These are phyloP conservation scores for Antennarius striatus DNA, from an alignment of 2,113 vertebrate species.

Conservation along the genomic window DNA sequence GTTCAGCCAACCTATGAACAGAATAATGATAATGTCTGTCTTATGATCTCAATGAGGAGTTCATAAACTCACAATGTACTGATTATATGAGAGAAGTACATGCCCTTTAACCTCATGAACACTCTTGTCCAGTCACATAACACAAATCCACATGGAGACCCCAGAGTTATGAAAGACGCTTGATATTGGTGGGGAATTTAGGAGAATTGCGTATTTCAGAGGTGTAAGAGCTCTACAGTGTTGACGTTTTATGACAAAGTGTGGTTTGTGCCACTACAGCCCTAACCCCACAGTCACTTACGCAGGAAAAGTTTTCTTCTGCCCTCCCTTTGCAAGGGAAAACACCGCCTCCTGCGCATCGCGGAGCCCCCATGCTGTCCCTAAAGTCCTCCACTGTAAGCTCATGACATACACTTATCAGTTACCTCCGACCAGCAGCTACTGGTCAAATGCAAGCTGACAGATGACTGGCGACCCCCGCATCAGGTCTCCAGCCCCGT, in stretches of 20 bases:
- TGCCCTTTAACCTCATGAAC: neutral
- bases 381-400: conserved; percentile 65
- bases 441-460: conserved; percentile 14
- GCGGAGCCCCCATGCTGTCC: conserved; percentile 30
- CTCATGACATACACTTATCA: conserved; percentile 42
- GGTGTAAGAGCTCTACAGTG: too few species aligned
- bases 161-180: neutral
- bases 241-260: too few species aligned
- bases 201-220: neutral
- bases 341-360: conserved; percentile 56
- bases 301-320: conserved; percentile 33
- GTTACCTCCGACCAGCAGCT: conserved; percentile 8
- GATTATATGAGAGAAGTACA: neutral
- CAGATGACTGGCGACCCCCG: conserved; percentile 50
- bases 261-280: neutral
- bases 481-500: conserved; percentile 25
- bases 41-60: neutral
- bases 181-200: too few species aligned
- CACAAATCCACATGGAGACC: neutral
- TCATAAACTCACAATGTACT: neutral
- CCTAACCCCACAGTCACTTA: neutral
- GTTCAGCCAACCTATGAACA: neutral
- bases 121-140: neutral
- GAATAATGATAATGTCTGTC: neutral
- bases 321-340: conserved; percentile 53